Evolutionary conservation across 2,888 invertebrate genomes (phyloP).

Genomic region (Drosophila meridionalis): DNA sequence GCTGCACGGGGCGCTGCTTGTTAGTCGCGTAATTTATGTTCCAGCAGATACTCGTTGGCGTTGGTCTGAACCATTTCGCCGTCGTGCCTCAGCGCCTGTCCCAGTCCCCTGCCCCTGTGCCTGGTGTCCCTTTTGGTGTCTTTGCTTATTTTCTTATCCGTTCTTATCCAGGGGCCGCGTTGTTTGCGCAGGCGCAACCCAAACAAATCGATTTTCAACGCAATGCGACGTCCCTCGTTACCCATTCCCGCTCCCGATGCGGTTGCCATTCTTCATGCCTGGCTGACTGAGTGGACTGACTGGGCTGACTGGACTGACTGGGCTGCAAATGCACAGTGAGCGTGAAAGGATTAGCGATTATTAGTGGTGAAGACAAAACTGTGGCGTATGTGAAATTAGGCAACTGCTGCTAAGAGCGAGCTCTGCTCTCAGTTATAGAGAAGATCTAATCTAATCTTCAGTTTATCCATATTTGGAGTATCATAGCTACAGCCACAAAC

Average conservation of each 20-base stretch:
- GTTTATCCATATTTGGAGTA: slow-evolving; percentile 5
- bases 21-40: slow-evolving; percentile 84
- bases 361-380: slow-evolving; percentile 66
- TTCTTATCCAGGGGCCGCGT: slow-evolving; percentile 78
- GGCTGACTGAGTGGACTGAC: slow-evolving; percentile 12
- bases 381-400: slow-evolving; percentile 13
- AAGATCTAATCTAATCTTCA: neutral
- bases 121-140: slow-evolving; percentile 62
- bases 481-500: slow-evolving; percentile 7
- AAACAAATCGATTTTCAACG: slow-evolving; percentile 85
- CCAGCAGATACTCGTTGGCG: slow-evolving; percentile 83
- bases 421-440: neutral
- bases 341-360: slow-evolving; percentile 84
- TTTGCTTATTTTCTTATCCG: slow-evolving; percentile 80
- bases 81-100: slow-evolving; percentile 20
- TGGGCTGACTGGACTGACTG: slow-evolving; percentile 18
- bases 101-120: neutral
- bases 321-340: slow-evolving; percentile 79
- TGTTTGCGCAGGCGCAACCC: slow-evolving; percentile 84
- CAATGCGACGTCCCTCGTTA: slow-evolving; percentile 72
- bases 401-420: neutral
- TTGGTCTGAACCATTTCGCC: slow-evolving; percentile 60
- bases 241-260: slow-evolving; percentile 23
- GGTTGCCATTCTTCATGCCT: slow-evolving; percentile 33
- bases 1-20: slow-evolving; percentile 80